Conservation (phyloP, 2,888 invertebrate species). For the Mesoligia furuncula region DNA sequence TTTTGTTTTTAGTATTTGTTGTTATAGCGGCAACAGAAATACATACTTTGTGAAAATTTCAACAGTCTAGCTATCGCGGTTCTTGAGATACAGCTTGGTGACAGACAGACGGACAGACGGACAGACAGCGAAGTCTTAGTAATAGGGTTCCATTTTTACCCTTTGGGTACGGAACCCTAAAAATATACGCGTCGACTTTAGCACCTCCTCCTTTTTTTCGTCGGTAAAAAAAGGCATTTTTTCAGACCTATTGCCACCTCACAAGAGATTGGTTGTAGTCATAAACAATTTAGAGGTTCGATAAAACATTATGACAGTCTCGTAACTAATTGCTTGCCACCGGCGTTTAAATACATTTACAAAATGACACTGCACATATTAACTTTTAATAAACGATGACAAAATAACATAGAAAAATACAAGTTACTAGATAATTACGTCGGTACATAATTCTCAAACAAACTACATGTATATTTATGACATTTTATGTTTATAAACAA, state of each 20-base stretch:
- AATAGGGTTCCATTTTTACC: too few relatives aligned
- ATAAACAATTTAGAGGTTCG: background rate
- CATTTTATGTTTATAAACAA: conserved; percentile 65
- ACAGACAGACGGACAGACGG: too few relatives aligned
- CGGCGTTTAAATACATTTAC: conserved; percentile 10
- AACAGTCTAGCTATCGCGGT: too few relatives aligned
- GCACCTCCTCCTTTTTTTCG: background rate
- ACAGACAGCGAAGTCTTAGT: too few relatives aligned
- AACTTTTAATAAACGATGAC: conserved; percentile 38
- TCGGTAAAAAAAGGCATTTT: background rate
- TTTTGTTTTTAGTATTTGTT: too few relatives aligned
- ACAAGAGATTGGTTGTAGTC: background rate
- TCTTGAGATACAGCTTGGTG: too few relatives aligned
- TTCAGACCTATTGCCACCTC: background rate
- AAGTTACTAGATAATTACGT: conserved; percentile 19
- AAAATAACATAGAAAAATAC: conserved; percentile 36
- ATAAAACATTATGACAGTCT: conserved; percentile 24
- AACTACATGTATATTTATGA: conserved; percentile 51
- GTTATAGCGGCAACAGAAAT: too few relatives aligned
- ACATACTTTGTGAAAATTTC: too few relatives aligned
- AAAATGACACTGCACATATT: conserved; percentile 28
- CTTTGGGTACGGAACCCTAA: too few relatives aligned
- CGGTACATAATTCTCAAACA: conserved; percentile 22
- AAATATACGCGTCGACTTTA: background rate
- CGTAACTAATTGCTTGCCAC: conserved; percentile 27